Base-by-base conservation (phyloP, 2,888 invertebrate species). In the Pyrocoelia pectoralis region DNA sequence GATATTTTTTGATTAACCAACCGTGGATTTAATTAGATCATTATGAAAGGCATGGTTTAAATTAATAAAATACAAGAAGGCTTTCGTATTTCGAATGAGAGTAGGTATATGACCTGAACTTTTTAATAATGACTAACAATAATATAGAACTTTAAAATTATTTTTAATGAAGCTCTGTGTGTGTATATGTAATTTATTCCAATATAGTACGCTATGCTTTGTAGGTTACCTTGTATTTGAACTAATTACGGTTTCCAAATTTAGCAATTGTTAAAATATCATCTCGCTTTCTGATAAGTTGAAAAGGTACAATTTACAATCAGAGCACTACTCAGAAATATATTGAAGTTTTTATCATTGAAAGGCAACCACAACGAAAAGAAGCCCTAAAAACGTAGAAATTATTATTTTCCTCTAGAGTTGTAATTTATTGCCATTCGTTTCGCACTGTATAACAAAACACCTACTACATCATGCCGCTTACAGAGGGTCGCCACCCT, bases 401-500 rank as follows among this genome's bases (percentile, higher is more conserved):
- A 46, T 56, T 53, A 58, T 59, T 58, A 64, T 58, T 59, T 64
- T 64, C 60, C 55, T 59, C 40, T 43, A 17, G 33, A 40, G 55
- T 15, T 19, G 55, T 46, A 64, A 64, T 64, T 64, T 64, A 64
- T 64, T 64, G 63, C 58, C 55, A 56, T 64, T 64, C 63, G 63
- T 64, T 64, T 64, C 63, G 63, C 63, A 64, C 63, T 64, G 63
- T 58, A 64, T 64, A 64, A 64, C 63, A 64, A 64, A 64, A 59
- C 63, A 64, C 59, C 59, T 61, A 64, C 63, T 64, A 64, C 57
- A 64, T 64, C 63, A 64, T 64, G 38, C 59, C 55, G 58, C 46
- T 64, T 54, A 56, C 63, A 59, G 59, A 55, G 63, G 63, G 63
- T 64, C 54, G 58, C 59, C 63, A 59, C 63, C 63, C 63, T 56